Percentiles rank a stretch among this genome's conserved stretches.
Evolutionary conservation across 2,113 vertebrate species (phyloP).

Genomic region (Cyprinodon tularosa): DNA sequence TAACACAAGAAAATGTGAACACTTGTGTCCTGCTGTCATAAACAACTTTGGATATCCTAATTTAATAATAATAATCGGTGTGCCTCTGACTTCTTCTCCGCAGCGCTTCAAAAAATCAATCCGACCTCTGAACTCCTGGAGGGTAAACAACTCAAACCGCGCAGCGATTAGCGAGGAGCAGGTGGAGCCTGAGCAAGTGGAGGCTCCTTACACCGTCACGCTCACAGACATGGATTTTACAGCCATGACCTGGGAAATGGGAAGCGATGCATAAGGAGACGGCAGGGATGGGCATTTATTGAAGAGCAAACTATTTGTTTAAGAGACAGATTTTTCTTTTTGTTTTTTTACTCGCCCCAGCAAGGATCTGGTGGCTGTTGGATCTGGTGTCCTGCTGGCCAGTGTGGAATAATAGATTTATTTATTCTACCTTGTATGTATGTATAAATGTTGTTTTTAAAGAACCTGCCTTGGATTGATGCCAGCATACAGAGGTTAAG

Average conservation of each 20-base stretch:
- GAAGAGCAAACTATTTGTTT: conserved; percentile 23
- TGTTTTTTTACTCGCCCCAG: conserved; percentile 29
- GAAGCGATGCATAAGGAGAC: conserved; percentile 52
- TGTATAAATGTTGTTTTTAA: conserved; percentile 27
- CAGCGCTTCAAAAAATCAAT: conserved; percentile 84
- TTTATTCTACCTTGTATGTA: conserved; percentile 48
- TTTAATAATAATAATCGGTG: background rate
- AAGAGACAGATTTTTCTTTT: conserved; percentile 23
- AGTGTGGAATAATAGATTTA: conserved; percentile 45
- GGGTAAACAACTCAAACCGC: conserved; percentile 70
- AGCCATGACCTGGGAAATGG: conserved; percentile 64
- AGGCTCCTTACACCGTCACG: conserved; percentile 78
- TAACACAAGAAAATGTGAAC: background rate
- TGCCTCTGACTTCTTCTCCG: conserved; percentile 5
- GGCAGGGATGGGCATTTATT: background rate
- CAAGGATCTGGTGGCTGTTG: conserved; percentile 39
- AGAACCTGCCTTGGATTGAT: background rate
- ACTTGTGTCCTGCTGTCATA: too few relatives aligned
- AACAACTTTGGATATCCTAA: too few relatives aligned
- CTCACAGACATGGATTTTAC: conserved; percentile 77
- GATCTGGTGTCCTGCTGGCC: conserved; percentile 53
- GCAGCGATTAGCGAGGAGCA: background rate
- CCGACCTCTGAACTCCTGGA: conserved; percentile 82
- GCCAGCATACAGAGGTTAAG: background rate
- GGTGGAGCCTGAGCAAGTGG: conserved; percentile 55